A percentile compares a stretch with the other conserved stretches of the same genome.
Evolutionary conservation across 1,140 invertebrate species (phyloP).

Genomic region (Acromyrmex heyeri): DNA sequence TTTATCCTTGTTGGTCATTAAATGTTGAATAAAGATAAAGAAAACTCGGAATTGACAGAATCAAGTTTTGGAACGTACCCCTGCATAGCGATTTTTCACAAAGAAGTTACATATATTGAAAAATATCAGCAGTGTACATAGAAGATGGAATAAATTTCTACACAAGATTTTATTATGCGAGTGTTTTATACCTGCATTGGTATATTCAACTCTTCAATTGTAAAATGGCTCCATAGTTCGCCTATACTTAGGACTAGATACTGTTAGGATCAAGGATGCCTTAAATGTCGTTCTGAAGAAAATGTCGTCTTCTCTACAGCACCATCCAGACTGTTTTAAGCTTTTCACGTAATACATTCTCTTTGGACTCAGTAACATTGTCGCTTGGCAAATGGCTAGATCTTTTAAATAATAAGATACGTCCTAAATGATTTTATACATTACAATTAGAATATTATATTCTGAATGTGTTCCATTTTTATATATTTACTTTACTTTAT

Average conservation of each 20-base stretch:
- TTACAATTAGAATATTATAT: background rate
- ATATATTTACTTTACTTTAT: too few species aligned
- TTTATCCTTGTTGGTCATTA: too few species aligned
- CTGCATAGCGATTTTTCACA: background rate
- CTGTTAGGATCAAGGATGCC: constrained; percentile 3
- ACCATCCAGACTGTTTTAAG: background rate
- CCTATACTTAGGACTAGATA: background rate
- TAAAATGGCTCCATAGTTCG: constrained; percentile 23
- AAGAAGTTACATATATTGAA: background rate
- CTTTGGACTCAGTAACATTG: background rate
- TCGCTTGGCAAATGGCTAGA: background rate
- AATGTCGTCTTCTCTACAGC: constrained; percentile 18
- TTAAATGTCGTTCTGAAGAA: constrained; percentile 35
- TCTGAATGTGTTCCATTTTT: background rate
- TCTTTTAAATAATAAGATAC: constrained; percentile 20
- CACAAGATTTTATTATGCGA: background rate
- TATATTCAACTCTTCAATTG: constrained; percentile 31
- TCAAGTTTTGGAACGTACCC: too few species aligned
- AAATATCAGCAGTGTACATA: too few species aligned
- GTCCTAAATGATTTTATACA: background rate
- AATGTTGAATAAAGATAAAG: too few species aligned
- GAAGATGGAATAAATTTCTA: constrained; percentile 2
- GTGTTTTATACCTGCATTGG: background rate
- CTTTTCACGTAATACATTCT: constrained; percentile 16
- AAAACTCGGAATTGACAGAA: too few species aligned